These are phyloP conservation scores for Ditula angustiorana DNA, from an alignment of 2,888 invertebrate species.

Conservation along the genomic window DNA sequence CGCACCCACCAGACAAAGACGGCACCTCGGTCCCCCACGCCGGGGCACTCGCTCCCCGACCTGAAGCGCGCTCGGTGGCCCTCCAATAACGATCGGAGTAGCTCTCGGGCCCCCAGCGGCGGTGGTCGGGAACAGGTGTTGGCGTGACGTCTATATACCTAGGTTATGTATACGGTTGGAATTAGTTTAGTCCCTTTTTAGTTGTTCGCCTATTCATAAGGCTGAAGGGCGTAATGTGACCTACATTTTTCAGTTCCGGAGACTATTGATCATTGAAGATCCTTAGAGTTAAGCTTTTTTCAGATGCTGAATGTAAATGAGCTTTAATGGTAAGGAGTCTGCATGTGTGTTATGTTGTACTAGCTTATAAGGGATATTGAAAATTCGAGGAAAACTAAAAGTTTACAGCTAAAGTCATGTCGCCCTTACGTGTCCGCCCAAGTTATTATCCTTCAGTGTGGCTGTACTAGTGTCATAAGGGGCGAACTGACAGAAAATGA, in stretches of 20 bases:
- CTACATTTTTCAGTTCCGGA: conserved; percentile 14
- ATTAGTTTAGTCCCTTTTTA: conserved; percentile 25
- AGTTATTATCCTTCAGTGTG: too few species aligned
- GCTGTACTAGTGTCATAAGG: too few species aligned
- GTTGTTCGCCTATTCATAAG: conserved; percentile 6
- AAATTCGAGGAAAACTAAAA: too few species aligned
- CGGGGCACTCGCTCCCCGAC: too few species aligned
- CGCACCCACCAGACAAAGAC: conserved; percentile 41
- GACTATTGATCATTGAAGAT: background rate
- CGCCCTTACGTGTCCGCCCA: too few species aligned
- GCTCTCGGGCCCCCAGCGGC: conserved; percentile 13
- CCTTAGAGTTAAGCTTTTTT: conserved; percentile 23
- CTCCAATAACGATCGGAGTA: conserved; percentile 30
- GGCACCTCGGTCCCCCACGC: background rate
- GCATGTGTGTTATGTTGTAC: conserved; percentile 1
- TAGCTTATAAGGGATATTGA: background rate
- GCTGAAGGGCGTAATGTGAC: conserved; percentile 2
- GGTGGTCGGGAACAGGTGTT: conserved; percentile 26
- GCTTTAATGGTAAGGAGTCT: background rate
- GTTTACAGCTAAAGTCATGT: too few species aligned
- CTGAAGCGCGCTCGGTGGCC: background rate
- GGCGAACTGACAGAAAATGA: too few species aligned
- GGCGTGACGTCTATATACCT: conserved; percentile 12
- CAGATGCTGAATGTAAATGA: background rate
- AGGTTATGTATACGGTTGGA: conserved; percentile 17